phyloP scores from a whole-genome alignment of 2,888 invertebrate genomes.

The Ferdinandea cuprea region DNA sequence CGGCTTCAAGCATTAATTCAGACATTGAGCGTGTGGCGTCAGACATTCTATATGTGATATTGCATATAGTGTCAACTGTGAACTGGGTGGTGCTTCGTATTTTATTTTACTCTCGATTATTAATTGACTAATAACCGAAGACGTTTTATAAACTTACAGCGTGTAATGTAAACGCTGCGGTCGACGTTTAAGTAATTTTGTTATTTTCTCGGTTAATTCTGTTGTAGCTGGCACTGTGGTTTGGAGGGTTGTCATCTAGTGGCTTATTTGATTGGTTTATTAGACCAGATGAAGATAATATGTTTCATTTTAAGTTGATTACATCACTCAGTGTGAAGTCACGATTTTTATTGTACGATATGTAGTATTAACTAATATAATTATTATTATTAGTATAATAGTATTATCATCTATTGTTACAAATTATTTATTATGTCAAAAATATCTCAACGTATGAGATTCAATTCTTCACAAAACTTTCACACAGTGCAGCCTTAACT shows the following conservation, averaged over 20 bases:
- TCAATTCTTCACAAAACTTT: too few species aligned
- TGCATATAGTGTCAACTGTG: conserved; percentile 23
- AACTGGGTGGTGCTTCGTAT: conserved; percentile 35
- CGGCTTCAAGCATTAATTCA: conserved; percentile 6
- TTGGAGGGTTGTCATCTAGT: background rate
- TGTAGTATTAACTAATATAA: too few species aligned
- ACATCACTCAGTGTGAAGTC: background rate
- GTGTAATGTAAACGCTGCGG: conserved; percentile 8
- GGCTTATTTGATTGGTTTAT: background rate
- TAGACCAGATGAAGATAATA: background rate
- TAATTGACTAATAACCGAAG: conserved; percentile 42
- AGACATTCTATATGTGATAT: conserved; percentile 13
- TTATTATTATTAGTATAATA: too few species aligned
- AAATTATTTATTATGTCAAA: too few species aligned
- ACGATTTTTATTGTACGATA: too few species aligned
- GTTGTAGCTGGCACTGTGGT: background rate
- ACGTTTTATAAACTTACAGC: conserved; percentile 16
- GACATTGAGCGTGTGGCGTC: conserved; percentile 29
- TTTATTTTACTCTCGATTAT: conserved; percentile 30
- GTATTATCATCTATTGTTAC: too few species aligned
- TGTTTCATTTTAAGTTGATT: background rate
- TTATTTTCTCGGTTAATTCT: conserved; percentile 11
- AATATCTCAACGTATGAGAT: too few species aligned
- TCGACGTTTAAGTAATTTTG: background rate
- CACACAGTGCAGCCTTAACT: too few species aligned